These are phyloP conservation scores for Mesocricetus auratus DNA, from an alignment of 2,113 vertebrate species.

Conservation along the genomic window DNA sequence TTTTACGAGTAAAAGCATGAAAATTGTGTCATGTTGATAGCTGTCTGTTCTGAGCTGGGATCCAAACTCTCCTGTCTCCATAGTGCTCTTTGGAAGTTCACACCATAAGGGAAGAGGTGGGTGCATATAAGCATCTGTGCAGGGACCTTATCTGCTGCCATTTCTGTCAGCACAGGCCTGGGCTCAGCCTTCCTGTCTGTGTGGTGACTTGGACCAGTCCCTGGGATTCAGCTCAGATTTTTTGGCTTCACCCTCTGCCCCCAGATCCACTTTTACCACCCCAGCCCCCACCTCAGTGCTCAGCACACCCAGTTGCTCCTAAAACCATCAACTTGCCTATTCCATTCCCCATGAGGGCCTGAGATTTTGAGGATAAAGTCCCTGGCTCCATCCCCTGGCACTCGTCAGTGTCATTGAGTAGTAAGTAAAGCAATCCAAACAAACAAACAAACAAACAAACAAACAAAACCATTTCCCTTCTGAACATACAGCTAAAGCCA, in stretches of 20 bases:
- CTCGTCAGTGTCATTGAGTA: background rate
- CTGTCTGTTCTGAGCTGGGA: background rate
- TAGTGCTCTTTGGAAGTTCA: background rate
- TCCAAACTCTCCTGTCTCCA: background rate
- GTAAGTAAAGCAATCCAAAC: background rate
- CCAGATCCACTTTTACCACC: background rate
- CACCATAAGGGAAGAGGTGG: background rate
- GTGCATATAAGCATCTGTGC: background rate
- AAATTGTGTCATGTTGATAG: accelerated
- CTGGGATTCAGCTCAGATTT: background rate
- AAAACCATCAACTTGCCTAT: background rate
- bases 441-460: too few species aligned
- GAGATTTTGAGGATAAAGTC: background rate
- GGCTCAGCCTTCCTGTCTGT: background rate
- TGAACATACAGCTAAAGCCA: too few species aligned
- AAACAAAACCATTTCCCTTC: too few species aligned
- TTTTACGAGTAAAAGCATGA: background rate
- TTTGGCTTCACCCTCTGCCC: background rate
- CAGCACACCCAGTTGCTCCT: background rate
- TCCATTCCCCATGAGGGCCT: background rate
- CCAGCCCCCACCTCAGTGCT: too few species aligned
- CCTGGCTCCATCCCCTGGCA: background rate
- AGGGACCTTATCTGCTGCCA: too few species aligned
- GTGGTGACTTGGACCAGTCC: background rate
- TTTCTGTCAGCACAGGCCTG: background rate